A percentile compares a stretch with the other conserved stretches of the same genome.
Evolutionary conservation across 2,888 invertebrate species (phyloP).

Genomic region (Hedya salicella): DNA sequence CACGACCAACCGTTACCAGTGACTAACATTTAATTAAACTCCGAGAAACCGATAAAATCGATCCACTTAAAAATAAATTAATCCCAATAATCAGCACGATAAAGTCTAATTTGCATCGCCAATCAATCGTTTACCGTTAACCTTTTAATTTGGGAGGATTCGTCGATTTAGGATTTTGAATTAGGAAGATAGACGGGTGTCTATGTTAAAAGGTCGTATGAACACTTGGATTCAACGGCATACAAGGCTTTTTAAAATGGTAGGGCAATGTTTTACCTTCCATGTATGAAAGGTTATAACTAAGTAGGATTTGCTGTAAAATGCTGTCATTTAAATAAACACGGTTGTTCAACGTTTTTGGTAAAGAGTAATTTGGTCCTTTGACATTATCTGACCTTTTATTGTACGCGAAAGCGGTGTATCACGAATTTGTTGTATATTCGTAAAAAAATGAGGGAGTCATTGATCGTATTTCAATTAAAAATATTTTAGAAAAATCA

Average conservation of each 20-base stretch:
- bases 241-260: not conserved
- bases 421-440: not conserved
- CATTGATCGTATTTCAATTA: not conserved
- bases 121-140: conserved; percentile 64
- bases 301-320: fast-evolving
- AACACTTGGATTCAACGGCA: not conserved
- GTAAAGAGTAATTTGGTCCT: conserved; percentile 29
- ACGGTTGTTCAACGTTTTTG: conserved; percentile 53
- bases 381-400: conserved; percentile 33
- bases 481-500: not conserved
- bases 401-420: conserved; percentile 23
- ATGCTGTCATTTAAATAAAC: not conserved
- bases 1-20: conserved; percentile 74
- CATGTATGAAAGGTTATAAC: not conserved
- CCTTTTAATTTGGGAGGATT: conserved; percentile 56
- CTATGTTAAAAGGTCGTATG: not conserved
- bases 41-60: conserved; percentile 62
- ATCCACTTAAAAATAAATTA: conserved; percentile 51
- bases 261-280: not conserved
- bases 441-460: not conserved
- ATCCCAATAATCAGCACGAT: conserved; percentile 52
- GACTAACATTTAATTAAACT: conserved; percentile 82
- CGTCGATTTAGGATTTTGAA: conserved; percentile 75
- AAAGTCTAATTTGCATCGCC: conserved; percentile 55
- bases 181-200: conserved; percentile 47